These are phyloP conservation scores for Anticlea derivata DNA, from an alignment of 2,888 invertebrate species.

Conservation along the genomic window DNA sequence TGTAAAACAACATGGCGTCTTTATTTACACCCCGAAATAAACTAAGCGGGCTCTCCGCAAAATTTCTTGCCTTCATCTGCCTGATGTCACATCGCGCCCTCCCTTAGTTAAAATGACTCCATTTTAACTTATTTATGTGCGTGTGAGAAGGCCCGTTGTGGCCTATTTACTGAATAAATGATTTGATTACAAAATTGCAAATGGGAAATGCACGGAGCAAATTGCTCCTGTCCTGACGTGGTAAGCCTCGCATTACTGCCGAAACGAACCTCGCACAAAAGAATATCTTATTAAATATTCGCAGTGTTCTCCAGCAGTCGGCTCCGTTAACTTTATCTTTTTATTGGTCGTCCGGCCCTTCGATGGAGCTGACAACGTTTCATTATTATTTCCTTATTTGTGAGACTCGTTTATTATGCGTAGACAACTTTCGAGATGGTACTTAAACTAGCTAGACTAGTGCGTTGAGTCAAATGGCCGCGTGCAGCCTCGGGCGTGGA, in stretches of 20 bases:
- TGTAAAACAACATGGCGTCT: conserved; percentile 22
- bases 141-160: conserved; percentile 38
- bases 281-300: conserved; percentile 38
- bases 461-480: conserved; percentile 27
- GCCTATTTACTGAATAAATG: conserved; percentile 43
- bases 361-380: conserved; percentile 45
- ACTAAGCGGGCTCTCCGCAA: conserved; percentile 23
- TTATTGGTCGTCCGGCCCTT: conserved; percentile 44
- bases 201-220: conserved; percentile 36
- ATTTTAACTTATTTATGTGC: conserved; percentile 39
- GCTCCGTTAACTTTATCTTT: conserved; percentile 46
- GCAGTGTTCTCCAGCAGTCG: conserved; percentile 24
- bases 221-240: conserved; percentile 31
- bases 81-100: conserved; percentile 30
- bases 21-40: conserved; percentile 20
- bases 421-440: conserved; percentile 59
- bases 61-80: conserved; percentile 34
- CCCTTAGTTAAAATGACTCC: conserved; percentile 35
- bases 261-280: conserved; percentile 31
- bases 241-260: conserved; percentile 26
- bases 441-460: conserved; percentile 63
- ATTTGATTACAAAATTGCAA: conserved; percentile 43
- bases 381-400: conserved; percentile 63
- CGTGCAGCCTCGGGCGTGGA: conserved; percentile 8
- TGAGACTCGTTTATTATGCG: conserved; percentile 52